Conservation (phyloP, 2,113 vertebrate species). For the Vombatus ursinus region DNA sequence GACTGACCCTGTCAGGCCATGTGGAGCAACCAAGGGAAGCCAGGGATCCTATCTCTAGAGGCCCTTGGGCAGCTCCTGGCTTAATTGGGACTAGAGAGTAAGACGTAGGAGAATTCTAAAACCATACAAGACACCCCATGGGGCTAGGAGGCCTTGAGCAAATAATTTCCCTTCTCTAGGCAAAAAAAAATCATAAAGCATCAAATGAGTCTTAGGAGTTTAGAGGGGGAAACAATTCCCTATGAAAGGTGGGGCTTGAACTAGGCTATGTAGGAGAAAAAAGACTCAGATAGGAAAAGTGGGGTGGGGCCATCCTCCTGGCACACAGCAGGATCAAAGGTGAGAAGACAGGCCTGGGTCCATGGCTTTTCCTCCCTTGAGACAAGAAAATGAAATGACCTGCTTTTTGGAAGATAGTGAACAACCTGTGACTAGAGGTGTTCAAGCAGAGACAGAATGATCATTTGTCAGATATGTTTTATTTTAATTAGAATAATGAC, state of each 20-base stretch:
- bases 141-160: background rate
- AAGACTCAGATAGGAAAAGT: background rate
- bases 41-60: background rate
- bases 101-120: background rate
- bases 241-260: background rate
- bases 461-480: background rate
- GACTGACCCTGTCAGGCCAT: background rate
- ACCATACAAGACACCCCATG: background rate
- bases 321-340: background rate
- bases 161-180: background rate
- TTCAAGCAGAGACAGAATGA: background rate
- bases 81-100: background rate
- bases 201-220: background rate
- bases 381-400: background rate
- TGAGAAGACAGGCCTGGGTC: background rate
- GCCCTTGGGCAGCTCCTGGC: background rate
- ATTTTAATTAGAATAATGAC: conserved; percentile 29
- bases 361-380: background rate
- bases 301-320: background rate
- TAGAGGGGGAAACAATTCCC: background rate
- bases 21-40: background rate
- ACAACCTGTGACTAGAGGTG: background rate
- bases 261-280: background rate
- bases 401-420: conserved; percentile 37
- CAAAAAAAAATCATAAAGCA: background rate